phyloP scores from a whole-genome alignment of 2,797 vertebrate genomes.

The Tiaroga cobitis region DNA sequence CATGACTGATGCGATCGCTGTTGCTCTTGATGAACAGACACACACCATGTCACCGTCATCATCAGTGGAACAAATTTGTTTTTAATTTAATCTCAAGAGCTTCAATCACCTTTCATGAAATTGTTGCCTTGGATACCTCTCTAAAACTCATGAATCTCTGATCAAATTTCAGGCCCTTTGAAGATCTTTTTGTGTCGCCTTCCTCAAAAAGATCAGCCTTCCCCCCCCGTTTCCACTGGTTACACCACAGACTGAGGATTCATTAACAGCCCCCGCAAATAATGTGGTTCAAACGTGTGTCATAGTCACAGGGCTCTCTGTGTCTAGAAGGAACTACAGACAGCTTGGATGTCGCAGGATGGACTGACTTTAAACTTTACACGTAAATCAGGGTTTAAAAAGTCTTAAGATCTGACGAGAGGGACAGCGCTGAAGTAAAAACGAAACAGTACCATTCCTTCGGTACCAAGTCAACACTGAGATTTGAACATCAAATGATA shows the following conservation, averaged over 20 bases:
- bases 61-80: neutral
- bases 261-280: neutral
- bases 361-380: neutral
- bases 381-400: neutral
- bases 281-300: neutral
- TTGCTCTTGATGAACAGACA: neutral
- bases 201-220: slow-evolving; percentile 33
- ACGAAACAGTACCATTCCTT: too few species aligned
- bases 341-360: neutral
- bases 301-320: neutral
- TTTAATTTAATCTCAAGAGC: slow-evolving; percentile 28
- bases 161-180: slow-evolving; percentile 48
- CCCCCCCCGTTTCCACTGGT: neutral
- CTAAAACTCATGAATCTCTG: slow-evolving; percentile 37
- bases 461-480: neutral
- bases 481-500: neutral
- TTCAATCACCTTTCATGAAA: slow-evolving; percentile 19
- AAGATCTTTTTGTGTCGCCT: slow-evolving; percentile 41
- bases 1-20: neutral
- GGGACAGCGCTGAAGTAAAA: neutral
- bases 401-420: neutral
- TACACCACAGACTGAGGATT: neutral
- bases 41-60: neutral
- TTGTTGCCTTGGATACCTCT: slow-evolving; percentile 57
- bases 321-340: neutral